A percentile compares a stretch with the other conserved stretches of the same genome.
phyloP scores from a whole-genome alignment of 2,888 invertebrate genomes.

The Iselma pallidipennis region DNA sequence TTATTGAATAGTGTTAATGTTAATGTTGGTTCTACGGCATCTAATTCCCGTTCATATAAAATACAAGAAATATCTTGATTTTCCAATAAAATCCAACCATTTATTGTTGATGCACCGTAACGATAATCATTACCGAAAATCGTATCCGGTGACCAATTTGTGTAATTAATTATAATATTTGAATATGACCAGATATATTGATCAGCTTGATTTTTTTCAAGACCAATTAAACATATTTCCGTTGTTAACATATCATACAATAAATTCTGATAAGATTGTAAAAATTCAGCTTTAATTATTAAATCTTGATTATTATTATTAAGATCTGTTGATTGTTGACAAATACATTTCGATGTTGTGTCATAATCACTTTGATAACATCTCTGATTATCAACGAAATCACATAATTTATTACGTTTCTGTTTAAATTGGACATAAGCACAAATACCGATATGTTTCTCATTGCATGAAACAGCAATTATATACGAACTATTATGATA shows the following conservation, averaged over 20 bases:
- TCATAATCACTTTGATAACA: constrained; percentile 33
- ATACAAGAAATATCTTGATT: constrained; percentile 4
- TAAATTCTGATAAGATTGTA: constrained; percentile 37
- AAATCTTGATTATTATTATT: not conserved
- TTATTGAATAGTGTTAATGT: not conserved
- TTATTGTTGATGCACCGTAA: constrained; percentile 2
- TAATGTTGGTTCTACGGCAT: constrained; percentile 24
- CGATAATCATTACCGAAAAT: constrained; percentile 6
- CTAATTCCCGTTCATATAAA: constrained; percentile 14
- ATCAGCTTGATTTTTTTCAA: constrained; percentile 4
- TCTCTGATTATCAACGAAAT: constrained; percentile 19
- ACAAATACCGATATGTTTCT: constrained; percentile 33
- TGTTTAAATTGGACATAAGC: constrained; percentile 29
- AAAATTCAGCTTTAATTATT: constrained; percentile 34
- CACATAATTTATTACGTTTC: constrained; percentile 27
- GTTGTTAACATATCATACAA: constrained; percentile 25
- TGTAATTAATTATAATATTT: constrained; percentile 5
- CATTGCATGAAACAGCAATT: constrained; percentile 35
- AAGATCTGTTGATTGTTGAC: constrained; percentile 22
- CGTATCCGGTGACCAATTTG: constrained; percentile 7
- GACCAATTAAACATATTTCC: constrained; percentile 27
- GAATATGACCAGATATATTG: constrained; percentile 25
- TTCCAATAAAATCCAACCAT: constrained; percentile 14
- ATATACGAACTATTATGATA: constrained; percentile 30
- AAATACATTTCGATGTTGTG: constrained; percentile 37